Percentiles rank a stretch among this genome's conserved stretches.
Evolutionary conservation across 2,797 vertebrate genomes (phyloP).

Genomic region (Cossypha dichroa): DNA sequence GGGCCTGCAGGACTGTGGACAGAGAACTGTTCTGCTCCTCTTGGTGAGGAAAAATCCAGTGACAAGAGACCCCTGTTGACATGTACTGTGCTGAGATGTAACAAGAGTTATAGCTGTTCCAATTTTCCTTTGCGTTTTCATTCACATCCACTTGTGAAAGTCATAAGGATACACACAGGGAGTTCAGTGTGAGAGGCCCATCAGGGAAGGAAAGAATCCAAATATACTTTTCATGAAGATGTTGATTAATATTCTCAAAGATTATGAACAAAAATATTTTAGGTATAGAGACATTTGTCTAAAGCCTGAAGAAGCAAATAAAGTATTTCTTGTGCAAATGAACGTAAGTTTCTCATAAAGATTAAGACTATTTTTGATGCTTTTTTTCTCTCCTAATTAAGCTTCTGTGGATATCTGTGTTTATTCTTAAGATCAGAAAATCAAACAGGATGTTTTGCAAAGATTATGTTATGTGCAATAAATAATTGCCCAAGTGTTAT

Average conservation of each 20-base stretch:
- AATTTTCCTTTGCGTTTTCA: not conserved
- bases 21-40: not conserved
- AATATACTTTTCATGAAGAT: not conserved
- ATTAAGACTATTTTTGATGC: not conserved
- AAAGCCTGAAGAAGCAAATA: not conserved
- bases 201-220: not conserved
- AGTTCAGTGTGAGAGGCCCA: not conserved
- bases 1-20: not conserved
- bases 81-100: not conserved
- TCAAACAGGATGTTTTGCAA: not conserved
- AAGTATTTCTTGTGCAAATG: not conserved
- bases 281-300: not conserved
- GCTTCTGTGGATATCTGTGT: not conserved
- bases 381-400: not conserved
- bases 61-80: not conserved
- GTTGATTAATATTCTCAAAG: not conserved
- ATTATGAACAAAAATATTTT: not conserved
- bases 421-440: not conserved
- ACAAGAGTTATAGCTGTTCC: not conserved
- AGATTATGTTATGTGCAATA: not conserved
- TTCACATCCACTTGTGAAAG: not conserved
- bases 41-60: not conserved
- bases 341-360: not conserved
- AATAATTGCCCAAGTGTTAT: not conserved
- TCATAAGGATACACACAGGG: not conserved